Percentiles rank a stretch among this genome's conserved stretches.
These are phyloP conservation scores for Lochmaea crataegi DNA, from an alignment of 2,888 invertebrate genomes.

Conservation along the genomic window DNA sequence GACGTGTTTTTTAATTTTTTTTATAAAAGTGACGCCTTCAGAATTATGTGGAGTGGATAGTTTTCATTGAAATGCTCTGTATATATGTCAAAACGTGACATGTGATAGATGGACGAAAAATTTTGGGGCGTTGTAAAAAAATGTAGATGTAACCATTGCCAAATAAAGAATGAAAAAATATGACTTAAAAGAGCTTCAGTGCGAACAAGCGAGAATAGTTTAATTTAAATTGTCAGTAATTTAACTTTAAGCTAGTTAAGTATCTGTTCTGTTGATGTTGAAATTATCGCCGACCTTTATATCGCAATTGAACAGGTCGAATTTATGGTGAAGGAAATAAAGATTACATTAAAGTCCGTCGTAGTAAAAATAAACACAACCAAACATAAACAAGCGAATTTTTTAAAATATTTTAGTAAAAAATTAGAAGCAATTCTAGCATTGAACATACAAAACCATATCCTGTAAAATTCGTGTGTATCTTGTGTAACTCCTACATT, in stretches of 20 bases:
- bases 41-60: no score
- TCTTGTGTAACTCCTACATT: background rate
- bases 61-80: no score
- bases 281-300: conserved; percentile 54
- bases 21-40: no score
- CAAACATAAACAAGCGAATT: background rate
- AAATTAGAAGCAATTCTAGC: background rate
- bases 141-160: no score
- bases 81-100: no score
- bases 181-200: background rate
- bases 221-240: conserved; percentile 44
- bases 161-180: background rate
- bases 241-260: conserved; percentile 50
- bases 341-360: background rate
- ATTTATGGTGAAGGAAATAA: conserved; percentile 50
- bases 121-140: no score
- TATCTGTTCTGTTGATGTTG: conserved; percentile 49
- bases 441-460: background rate
- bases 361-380: background rate
- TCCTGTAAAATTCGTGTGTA: background rate
- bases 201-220: conserved; percentile 23
- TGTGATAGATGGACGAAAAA: no score
- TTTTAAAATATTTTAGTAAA: background rate
- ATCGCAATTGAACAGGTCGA: conserved; percentile 55
- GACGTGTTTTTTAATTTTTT: no score